These are phyloP conservation scores for Cristatella mucedo DNA, from an alignment of 2,888 invertebrate species.

Conservation along the genomic window DNA sequence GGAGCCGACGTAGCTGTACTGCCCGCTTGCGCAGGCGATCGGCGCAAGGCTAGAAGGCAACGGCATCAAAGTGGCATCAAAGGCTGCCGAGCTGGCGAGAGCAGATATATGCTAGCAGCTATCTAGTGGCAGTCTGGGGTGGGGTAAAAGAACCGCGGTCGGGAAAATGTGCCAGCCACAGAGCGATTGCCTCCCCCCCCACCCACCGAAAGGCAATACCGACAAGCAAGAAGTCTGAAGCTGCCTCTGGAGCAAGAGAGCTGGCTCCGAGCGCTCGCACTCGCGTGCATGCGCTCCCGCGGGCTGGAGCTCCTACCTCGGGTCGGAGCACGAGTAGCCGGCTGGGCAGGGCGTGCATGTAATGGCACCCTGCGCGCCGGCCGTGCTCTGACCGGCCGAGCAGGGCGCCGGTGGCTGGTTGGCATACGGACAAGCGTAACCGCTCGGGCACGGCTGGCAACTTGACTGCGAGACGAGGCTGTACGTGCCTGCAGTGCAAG, in stretches of 20 bases:
- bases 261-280: no score
- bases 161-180: no score
- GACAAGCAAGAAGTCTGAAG: no score
- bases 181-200: no score
- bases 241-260: no score
- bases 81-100: no score
- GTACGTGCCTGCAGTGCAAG: conserved; percentile 21
- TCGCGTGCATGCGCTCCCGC: not conserved
- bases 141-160: no score
- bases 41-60: conserved; percentile 14
- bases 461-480: conserved; percentile 15
- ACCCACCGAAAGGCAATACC: no score
- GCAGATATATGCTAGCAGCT: no score
- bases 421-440: conserved; percentile 18
- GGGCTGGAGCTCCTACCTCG: conserved; percentile 12
- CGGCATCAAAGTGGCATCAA: no score
- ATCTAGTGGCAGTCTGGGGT: no score
- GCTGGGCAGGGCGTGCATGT: conserved; percentile 23
- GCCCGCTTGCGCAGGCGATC: conserved; percentile 19
- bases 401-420: conserved; percentile 18
- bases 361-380: conserved; percentile 15
- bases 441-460: conserved; percentile 22
- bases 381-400: conserved; percentile 20
- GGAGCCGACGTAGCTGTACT: conserved; percentile 20
- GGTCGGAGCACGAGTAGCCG: conserved; percentile 20